A percentile compares a stretch with the other conserved stretches of the same genome.
Evolutionary conservation across 2,113 vertebrate species (phyloP).

Genomic region (Eretmodus cyanostictus): DNA sequence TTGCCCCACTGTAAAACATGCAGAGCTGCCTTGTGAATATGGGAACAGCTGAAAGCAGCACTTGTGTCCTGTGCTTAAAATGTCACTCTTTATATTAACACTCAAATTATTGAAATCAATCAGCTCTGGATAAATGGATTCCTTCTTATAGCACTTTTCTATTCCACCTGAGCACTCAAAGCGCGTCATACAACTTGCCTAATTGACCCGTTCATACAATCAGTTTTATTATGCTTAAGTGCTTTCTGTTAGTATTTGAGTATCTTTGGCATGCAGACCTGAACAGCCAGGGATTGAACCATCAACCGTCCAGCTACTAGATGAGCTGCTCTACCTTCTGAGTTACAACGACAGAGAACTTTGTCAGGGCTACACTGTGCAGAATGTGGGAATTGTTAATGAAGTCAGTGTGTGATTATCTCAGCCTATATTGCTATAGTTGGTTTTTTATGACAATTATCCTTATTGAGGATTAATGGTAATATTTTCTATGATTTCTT

Average conservation of each 20-base stretch:
- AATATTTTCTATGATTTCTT: background rate
- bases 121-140: background rate
- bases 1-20: background rate
- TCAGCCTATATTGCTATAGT: background rate
- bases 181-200: background rate
- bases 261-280: background rate
- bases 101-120: background rate
- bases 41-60: background rate
- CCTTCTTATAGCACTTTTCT: background rate
- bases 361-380: background rate
- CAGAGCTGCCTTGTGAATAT: background rate
- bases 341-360: background rate
- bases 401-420: background rate
- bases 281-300: background rate
- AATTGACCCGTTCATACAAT: background rate
- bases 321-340: background rate
- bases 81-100: background rate
- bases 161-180: background rate
- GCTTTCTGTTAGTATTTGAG: background rate
- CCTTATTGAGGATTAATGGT: background rate
- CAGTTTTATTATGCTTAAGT: background rate
- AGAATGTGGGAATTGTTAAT: background rate
- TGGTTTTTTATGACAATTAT: background rate
- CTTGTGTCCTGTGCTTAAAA: background rate
- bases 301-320: background rate